These are phyloP conservation scores for Bombus soroeensis DNA, from an alignment of 1,140 invertebrate genomes.

Conservation along the genomic window DNA sequence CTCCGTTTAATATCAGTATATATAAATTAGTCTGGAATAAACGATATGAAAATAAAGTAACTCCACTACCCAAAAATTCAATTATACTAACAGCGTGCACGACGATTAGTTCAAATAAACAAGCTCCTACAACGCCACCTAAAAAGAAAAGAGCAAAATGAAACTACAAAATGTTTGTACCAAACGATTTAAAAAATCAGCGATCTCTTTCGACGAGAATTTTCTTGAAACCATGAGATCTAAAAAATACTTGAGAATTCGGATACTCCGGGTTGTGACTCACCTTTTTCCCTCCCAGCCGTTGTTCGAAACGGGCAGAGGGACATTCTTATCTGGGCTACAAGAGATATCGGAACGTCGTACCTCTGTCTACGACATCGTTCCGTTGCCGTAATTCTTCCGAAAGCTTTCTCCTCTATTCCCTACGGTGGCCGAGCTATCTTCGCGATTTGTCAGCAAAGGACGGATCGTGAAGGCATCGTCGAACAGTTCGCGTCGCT, in stretches of 20 bases:
- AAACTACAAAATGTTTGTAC: not conserved
- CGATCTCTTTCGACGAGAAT: not conserved
- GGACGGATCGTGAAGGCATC: constrained; percentile 43
- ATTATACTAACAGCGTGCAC: too few relatives aligned
- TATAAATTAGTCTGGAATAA: too few relatives aligned
- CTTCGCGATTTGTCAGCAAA: constrained; percentile 74
- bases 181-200: not conserved
- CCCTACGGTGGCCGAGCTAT: constrained; percentile 66
- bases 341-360: constrained; percentile 68
- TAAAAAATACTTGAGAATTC: constrained; percentile 22
- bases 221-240: not conserved
- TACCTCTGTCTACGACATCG: constrained; percentile 74
- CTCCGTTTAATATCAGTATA: too few relatives aligned
- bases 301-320: constrained; percentile 1
- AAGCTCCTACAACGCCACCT: too few relatives aligned
- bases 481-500: constrained; percentile 35
- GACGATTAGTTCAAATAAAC: too few relatives aligned
- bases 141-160: too few relatives aligned
- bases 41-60: too few relatives aligned
- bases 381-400: constrained; percentile 72
- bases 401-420: constrained; percentile 65
- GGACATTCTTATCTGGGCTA: constrained; percentile 63
- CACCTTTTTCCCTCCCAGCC: constrained; percentile 12
- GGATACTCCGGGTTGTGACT: not conserved
- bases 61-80: too few relatives aligned